Base-by-base conservation (phyloP, 2,797 vertebrate species). In the Gambusia yucatana region DNA sequence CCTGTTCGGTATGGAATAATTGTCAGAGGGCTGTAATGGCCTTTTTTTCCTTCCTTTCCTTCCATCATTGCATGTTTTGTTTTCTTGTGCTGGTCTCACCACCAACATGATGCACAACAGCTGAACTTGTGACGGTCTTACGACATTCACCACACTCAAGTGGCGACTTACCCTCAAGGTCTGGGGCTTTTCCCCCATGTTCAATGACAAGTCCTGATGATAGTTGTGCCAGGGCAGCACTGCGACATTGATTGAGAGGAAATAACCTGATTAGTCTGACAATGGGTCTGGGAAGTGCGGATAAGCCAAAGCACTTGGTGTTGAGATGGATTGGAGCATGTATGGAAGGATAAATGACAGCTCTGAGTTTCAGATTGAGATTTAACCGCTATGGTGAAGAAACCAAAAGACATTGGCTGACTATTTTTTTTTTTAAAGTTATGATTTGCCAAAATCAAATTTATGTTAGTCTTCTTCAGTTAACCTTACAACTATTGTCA, bases 261-360 rank as follows among this genome's bases (percentile, higher is more conserved):
- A 94, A 93, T 92, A 90, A 92, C 90, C 89, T 93, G 90, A 94
- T 94, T 92, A 93, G 85, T 79, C 80, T 80, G 82, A 91, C 85
- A 83, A 84, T 90, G 87, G 83, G 81, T 88, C 86, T 87, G 86
- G 84, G 84, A 65, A 90, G 82, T 76, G 80, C 33, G 79, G 82
- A 92, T 88, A 89, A 89, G 81, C 74, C 82, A 79, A 81, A 77
- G 82, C 88, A 91, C 80, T 80, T 72, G 87, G 83, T 85, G 82
- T 89, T 77, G 79, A 90, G 85, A 94, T 89, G 82, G 88, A 89
- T 77, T 82, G 83, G 82, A 83, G 76, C 63, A 84, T 81, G 91
- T 89, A 86, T 85, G 10, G 57, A 85, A 80, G 89, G 81, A 90
- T 84, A 87, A 91, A 90, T 77, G 85, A 85, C 81, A 86, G 78